Base-by-base conservation (phyloP, 2,113 vertebrate genomes). In the Sinocyclocheilus rhinocerous region DNA sequence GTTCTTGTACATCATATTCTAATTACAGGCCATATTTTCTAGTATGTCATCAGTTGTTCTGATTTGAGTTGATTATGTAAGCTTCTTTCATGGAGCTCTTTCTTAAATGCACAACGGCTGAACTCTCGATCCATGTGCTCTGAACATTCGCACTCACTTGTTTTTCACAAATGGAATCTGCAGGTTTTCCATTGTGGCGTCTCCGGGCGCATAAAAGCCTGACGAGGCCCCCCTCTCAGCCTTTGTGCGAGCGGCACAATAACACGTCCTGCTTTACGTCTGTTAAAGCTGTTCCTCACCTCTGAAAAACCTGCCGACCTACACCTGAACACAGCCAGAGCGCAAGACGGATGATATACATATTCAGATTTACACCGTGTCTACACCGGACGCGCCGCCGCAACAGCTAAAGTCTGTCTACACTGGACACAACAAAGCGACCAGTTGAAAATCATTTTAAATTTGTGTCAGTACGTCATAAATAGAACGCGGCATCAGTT, bases 191-290 rank as follows among this genome's bases (percentile, higher is more conserved):
- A 85, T 76, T 75, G 84, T 84, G 79, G 29, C 18, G 70, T 88
- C 83, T 55, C 57, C 52, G n/a, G 70, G 77, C 73, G 16, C 50
- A 76, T 82, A 36, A 83, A 83, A 88, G 84, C 84, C 70, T 59
- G 48, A 36, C 48, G 20, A 76, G 36, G 65, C 81, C 76, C 86
- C 84, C 83, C 83, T 61, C 63, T 78, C 78, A 76, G 73, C 83
- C 50, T 82, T 85, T 83, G 86, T 87, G 80, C 8, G 48, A 87
- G 79, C 75, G 39, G 76, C 88, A 67, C 75, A 81, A 86, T 84
- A 81, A 84, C 83, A 87, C 83, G 29, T 76, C 72, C 75, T 67
- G 55, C 88, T 87, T 89, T 89, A 86, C 69, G 81, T 85, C 80
- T 78, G 84, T 73, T 69, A 79, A 85, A 84, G 69, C 88, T 87